Percentiles rank a stretch among this genome's conserved stretches.
phyloP scores from a whole-genome alignment of 2,113 vertebrate genomes.

The Engraulis encrasicolus region DNA sequence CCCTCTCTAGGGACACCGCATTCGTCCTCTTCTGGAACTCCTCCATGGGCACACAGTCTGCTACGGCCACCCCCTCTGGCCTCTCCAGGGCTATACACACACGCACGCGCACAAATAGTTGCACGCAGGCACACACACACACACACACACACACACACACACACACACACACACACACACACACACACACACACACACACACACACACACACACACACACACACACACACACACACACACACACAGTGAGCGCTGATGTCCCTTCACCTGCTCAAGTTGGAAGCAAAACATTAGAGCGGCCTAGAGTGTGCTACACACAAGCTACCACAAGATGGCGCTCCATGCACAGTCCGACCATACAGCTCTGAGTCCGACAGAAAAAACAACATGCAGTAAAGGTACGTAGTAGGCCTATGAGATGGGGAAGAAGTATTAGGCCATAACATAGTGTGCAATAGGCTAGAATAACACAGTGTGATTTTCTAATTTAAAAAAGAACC shows the following conservation, averaged over 20 bases:
- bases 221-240: not conserved
- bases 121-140: slow-evolving; percentile 22
- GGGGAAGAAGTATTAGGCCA: too few relatives aligned
- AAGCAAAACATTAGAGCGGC: not conserved
- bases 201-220: slow-evolving; percentile 9
- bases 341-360: not conserved
- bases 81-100: slow-evolving; percentile 84
- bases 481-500: too few relatives aligned
- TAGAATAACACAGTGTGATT: too few relatives aligned
- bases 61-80: slow-evolving; percentile 75
- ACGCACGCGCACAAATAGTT: not conserved
- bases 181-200: not conserved
- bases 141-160: not conserved
- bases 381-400: too few relatives aligned
- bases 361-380: too few relatives aligned
- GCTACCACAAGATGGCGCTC: slow-evolving; percentile 53
- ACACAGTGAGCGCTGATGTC: not conserved
- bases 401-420: too few relatives aligned
- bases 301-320: not conserved
- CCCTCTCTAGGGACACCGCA: slow-evolving; percentile 87
- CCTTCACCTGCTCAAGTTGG: not conserved
- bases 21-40: slow-evolving; percentile 93
- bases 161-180: slow-evolving; percentile 26
- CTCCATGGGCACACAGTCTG: slow-evolving; percentile 74
- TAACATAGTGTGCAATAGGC: too few relatives aligned